phyloP scores from a whole-genome alignment of 2,113 vertebrate species.

The Polyodon spathula region DNA sequence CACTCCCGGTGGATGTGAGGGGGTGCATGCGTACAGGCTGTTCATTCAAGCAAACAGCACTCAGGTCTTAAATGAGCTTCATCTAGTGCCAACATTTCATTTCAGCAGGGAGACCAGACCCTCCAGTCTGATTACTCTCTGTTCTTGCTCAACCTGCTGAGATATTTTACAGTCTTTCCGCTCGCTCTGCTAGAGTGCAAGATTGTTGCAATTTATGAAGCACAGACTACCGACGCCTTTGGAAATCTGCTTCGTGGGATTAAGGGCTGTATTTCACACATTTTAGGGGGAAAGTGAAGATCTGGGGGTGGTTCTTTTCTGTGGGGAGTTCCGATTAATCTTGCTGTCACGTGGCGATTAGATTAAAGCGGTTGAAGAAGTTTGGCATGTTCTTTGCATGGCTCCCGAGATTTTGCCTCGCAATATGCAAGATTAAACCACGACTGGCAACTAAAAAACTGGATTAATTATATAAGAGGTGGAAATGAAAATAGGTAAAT shows the following conservation, averaged over 20 bases:
- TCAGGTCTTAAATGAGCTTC: conserved; percentile 65
- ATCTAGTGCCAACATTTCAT: conserved; percentile 40
- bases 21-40: conserved; percentile 53
- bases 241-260: conserved; percentile 31
- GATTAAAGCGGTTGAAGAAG: conserved; percentile 42
- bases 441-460: conserved; percentile 29
- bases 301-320: conserved; percentile 1
- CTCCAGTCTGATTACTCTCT: background rate
- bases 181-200: conserved; percentile 15
- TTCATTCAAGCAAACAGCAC: conserved; percentile 62
- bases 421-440: conserved; percentile 37
- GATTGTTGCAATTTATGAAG: conserved; percentile 9
- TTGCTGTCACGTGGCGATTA: conserved; percentile 31
- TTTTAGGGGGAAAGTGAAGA: conserved; percentile 14
- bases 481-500: conserved; percentile 64
- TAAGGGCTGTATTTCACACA: conserved; percentile 13
- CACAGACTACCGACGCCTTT: conserved; percentile 1
- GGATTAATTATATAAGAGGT: conserved; percentile 30
- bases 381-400: conserved; percentile 46
- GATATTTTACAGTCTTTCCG: conserved; percentile 27
- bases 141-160: background rate
- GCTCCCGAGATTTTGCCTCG: conserved; percentile 8
- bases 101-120: conserved; percentile 22
- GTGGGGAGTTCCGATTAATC: conserved; percentile 15
- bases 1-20: conserved; percentile 27